Base-by-base conservation (phyloP, 2,797 vertebrate species). In the Myoxocephalus aenaeus region DNA sequence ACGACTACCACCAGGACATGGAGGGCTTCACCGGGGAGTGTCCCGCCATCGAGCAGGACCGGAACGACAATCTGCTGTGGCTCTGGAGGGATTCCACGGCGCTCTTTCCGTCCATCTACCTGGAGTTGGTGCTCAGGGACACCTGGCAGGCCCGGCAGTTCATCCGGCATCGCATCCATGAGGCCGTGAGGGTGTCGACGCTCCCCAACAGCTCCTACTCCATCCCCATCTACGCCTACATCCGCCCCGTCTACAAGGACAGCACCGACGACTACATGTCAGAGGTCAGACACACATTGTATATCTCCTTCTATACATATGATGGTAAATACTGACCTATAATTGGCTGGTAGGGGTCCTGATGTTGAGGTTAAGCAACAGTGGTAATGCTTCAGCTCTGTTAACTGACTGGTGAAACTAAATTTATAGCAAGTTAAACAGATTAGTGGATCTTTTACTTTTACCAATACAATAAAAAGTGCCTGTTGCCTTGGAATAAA, bases 91-190 rank as follows among this genome's bases (percentile, higher is more conserved):
- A 94, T 81, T 96, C 94, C 84, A 96, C 95, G 1, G 96, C 96
- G 1, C 93, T 97, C 51, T 97, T 77, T 65, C 96, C 96, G 15
- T 96, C 96, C 65, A 77, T 97, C 67, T 97, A 97, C 79, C 84
- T 97, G 87, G 95, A 92, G 65, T 75, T 74, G 71, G 44, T 57
- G 4, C 79, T 96, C 56, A 86, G 68, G 53, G 89, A 94, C 70
- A 85, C 93, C 59, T 15, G 3, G 36, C 85, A 92, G 17, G 93
- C 93, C n/a, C 70, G 85, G 3, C 70, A 92, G 7, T 97, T 90
- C 51, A 94, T 94, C 22, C 94, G 95, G 10, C 93, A 95, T 66
- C 95, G 95, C 50, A 87, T 97, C 63, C 90, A 67, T n/a, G 96
- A 97, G 88, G 91, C 95, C 34, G 90, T 96, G 75, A 94, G 96